These are phyloP conservation scores for Rhabdomys pumilio DNA, from an alignment of 2,797 vertebrate genomes.

Conservation along the genomic window DNA sequence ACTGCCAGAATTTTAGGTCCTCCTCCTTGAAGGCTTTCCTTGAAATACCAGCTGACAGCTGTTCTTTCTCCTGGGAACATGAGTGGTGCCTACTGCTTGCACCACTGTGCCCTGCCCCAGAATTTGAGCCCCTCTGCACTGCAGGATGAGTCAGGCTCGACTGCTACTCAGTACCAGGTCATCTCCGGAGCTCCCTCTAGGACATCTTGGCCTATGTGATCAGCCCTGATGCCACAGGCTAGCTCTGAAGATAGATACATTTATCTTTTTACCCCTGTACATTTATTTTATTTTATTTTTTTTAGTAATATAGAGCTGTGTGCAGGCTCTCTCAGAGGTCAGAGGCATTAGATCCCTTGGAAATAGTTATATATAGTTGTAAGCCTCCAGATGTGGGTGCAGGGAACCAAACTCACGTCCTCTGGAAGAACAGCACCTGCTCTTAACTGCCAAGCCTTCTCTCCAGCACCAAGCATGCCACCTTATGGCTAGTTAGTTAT, in stretches of 20 bases:
- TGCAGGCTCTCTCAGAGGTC: not conserved
- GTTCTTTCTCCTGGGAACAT: not conserved
- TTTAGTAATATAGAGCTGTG: not conserved
- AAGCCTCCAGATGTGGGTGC: not conserved
- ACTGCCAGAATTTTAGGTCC: not conserved
- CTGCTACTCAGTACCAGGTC: not conserved
- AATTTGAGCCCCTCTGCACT: not conserved
- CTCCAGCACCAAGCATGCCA: not conserved
- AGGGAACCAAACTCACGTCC: not conserved
- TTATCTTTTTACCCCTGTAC: not conserved
- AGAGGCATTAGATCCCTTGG: not conserved
- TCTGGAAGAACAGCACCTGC: not conserved
- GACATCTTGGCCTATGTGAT: not conserved
- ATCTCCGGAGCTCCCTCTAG: not conserved
- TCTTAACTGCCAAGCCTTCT: not conserved
- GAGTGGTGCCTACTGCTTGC: not conserved
- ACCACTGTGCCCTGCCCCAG: not conserved
- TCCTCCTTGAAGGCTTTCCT: conserved; percentile 33
- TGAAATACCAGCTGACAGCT: not conserved
- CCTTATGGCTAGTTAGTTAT: not conserved
- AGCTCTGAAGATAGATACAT: not conserved
- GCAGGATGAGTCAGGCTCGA: not conserved
- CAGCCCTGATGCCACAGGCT: not conserved
- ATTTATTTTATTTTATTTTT: not conserved
- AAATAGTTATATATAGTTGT: not conserved